A percentile compares a stretch with the other conserved stretches of the same genome.
phyloP scores from a whole-genome alignment of 2,888 invertebrate species.

The Phalangium opilio region DNA sequence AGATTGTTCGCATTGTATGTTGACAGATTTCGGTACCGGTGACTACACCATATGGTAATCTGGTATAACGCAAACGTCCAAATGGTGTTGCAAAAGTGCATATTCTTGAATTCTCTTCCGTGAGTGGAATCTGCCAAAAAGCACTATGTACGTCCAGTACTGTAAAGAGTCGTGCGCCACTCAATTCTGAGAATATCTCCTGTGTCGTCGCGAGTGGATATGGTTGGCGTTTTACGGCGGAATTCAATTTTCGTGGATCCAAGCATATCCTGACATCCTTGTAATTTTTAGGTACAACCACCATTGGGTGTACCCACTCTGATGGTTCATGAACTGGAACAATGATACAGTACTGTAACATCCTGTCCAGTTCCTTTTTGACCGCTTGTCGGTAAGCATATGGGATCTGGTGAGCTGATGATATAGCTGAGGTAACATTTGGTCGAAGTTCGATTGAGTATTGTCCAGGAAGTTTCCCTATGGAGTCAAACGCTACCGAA shows the following conservation, averaged over 20 bases:
- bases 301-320: slow-evolving; percentile 20
- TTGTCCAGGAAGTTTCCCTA: slow-evolving; percentile 1
- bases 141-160: slow-evolving; percentile 25
- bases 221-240: slow-evolving; percentile 21
- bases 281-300: slow-evolving; percentile 24
- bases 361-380: neutral
- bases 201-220: slow-evolving; percentile 25
- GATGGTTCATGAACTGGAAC: neutral
- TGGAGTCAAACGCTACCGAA: neutral
- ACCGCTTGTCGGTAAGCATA: slow-evolving; percentile 1
- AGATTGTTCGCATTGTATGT: slow-evolving; percentile 8
- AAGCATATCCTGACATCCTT: slow-evolving; percentile 25
- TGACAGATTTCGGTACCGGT: slow-evolving; percentile 27
- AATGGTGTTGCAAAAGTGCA: slow-evolving; percentile 28
- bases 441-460: slow-evolving; percentile 1
- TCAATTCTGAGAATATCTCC: slow-evolving; percentile 24
- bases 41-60: slow-evolving; percentile 26
- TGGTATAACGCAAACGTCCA: slow-evolving; percentile 24
- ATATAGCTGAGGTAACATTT: neutral
- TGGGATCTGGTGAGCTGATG: slow-evolving; percentile 3
- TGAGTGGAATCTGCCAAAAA: slow-evolving; percentile 28
- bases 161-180: slow-evolving; percentile 21
- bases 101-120: slow-evolving; percentile 24
- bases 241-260: slow-evolving; percentile 26
- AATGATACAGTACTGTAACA: slow-evolving; percentile 5